These are phyloP conservation scores for Tipula vernalis DNA, from an alignment of 2,888 invertebrate genomes.

Conservation along the genomic window DNA sequence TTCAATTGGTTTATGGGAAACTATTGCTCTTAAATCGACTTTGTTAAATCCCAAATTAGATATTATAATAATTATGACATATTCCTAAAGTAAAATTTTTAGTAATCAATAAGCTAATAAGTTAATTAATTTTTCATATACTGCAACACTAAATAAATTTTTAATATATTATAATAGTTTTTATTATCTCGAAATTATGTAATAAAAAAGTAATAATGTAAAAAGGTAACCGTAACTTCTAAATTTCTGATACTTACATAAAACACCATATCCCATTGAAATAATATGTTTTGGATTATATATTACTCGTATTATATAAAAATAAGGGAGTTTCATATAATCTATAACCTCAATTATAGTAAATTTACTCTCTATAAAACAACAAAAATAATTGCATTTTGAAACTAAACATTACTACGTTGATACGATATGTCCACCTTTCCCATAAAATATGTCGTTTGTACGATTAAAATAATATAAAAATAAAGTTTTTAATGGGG, in stretches of 20 bases:
- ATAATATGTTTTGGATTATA: background rate
- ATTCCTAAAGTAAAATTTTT: background rate
- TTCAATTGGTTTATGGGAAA: no score
- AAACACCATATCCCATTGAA: background rate
- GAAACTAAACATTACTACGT: background rate
- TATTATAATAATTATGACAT: background rate
- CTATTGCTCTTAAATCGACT: background rate
- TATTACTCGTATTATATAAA: background rate
- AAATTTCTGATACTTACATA: background rate
- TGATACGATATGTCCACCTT: background rate
- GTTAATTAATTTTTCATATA: background rate
- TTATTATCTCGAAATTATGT: background rate
- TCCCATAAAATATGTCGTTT: background rate
- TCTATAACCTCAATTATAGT: background rate
- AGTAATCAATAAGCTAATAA: background rate
- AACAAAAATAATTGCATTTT: background rate
- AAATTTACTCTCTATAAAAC: background rate
- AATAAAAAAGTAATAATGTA: background rate
- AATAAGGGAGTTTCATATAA: background rate
- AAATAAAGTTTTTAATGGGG: background rate
- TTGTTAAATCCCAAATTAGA: background rate
- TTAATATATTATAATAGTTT: background rate
- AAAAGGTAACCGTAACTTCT: background rate
- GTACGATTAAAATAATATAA: background rate
- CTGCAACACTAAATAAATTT: background rate